phyloP scores from a whole-genome alignment of 53 echinoderm and acorn worm genomes.

The Apostichopus leukothele region DNA sequence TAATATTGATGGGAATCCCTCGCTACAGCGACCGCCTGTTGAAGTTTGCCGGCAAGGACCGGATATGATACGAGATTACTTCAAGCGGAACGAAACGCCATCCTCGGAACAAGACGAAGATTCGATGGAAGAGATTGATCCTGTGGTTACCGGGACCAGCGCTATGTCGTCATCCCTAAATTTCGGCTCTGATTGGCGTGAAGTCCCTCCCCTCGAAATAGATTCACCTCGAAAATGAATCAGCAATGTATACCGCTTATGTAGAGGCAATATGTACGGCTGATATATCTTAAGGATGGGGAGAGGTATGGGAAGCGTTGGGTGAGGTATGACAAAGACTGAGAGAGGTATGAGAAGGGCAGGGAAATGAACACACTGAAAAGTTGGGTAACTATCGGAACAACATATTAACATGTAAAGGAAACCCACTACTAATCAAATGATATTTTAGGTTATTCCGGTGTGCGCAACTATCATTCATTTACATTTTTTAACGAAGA shows the following conservation, averaged over 20 bases:
- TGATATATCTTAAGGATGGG: too few species aligned
- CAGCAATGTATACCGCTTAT: too few species aligned
- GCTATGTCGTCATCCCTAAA: constrained; percentile 3
- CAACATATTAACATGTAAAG: too few species aligned
- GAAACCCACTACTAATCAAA: too few species aligned
- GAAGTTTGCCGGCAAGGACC: constrained; percentile 80
- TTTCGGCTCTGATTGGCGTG: not conserved
- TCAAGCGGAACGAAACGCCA: constrained; percentile 22
- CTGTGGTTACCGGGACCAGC: not conserved
- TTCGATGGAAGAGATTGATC: not conserved
- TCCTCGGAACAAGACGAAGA: not conserved
- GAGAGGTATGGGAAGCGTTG: too few species aligned
- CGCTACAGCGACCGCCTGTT: constrained; percentile 68
- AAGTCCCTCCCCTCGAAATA: not conserved
- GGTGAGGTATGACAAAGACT: too few species aligned
- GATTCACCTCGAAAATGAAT: constrained; percentile 1
- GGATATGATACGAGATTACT: constrained; percentile 65
- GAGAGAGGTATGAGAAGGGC: too few species aligned
- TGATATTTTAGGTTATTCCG: too few species aligned
- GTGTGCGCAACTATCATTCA: too few species aligned
- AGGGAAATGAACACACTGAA: too few species aligned
- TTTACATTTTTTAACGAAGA: not conserved
- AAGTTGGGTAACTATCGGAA: too few species aligned
- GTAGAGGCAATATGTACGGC: too few species aligned
- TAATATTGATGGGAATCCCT: constrained; percentile 86